Percentiles rank a stretch among this genome's conserved stretches.
phyloP scores from a whole-genome alignment of 2,888 invertebrate species.

The Caenorhabditis zanzibari region DNA sequence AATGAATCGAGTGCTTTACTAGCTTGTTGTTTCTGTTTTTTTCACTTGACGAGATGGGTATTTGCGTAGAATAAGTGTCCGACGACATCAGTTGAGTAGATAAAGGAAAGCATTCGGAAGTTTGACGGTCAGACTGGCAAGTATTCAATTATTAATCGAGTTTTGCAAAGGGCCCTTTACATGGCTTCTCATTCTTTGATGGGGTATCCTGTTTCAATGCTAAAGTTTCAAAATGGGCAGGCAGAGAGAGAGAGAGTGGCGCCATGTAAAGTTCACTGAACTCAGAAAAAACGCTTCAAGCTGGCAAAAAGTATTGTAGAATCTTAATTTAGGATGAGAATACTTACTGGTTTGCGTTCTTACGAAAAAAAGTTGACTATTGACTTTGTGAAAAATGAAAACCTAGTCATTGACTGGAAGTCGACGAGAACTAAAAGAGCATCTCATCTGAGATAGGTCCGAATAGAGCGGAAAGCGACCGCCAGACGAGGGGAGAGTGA shows the following conservation, averaged over 20 bases:
- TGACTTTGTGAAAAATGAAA: slow-evolving; percentile 21
- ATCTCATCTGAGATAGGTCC: slow-evolving; percentile 23
- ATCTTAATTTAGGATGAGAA: too few species aligned
- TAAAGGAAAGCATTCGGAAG: not conserved
- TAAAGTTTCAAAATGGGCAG: not conserved
- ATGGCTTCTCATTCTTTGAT: slow-evolving; percentile 33
- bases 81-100: slow-evolving; percentile 13
- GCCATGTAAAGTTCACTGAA: not conserved
- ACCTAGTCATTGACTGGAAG: slow-evolving; percentile 57
- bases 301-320: too few species aligned
- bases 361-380: not conserved
- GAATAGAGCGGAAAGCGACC: slow-evolving; percentile 15
- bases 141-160: slow-evolving; percentile 8
- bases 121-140: slow-evolving; percentile 4
- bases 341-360: too few species aligned
- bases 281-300: not conserved
- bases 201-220: slow-evolving; percentile 52
- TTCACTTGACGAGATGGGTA: not conserved
- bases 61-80: not conserved
- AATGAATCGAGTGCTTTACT: slow-evolving; percentile 8
- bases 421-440: slow-evolving; percentile 42
- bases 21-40: slow-evolving; percentile 20
- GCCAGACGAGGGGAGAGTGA: slow-evolving; percentile 29
- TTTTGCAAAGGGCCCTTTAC: slow-evolving; percentile 1
- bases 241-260: slow-evolving; percentile 1